Percentiles rank a stretch among this genome's conserved stretches.
Evolutionary conservation across 2,888 invertebrate genomes (phyloP).

Genomic region (Acleris sparsana): DNA sequence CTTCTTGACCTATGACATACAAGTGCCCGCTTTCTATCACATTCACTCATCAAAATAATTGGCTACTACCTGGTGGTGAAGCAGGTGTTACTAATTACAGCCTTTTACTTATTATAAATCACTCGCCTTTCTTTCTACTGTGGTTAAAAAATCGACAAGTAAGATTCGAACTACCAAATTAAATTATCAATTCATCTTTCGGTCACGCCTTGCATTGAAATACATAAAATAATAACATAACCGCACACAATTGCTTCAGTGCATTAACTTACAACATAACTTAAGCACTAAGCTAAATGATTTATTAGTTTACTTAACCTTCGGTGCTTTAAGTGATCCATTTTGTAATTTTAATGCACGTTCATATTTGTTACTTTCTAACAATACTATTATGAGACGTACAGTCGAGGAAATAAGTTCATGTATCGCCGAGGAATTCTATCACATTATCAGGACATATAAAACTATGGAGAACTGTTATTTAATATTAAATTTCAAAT

Average conservation of each 20-base stretch:
- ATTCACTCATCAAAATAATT: conserved; percentile 33
- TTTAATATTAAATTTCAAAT: too few relatives aligned
- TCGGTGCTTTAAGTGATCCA: neutral
- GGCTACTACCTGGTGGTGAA: conserved; percentile 7
- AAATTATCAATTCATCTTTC: too few relatives aligned
- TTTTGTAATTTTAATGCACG: neutral
- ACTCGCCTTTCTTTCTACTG: too few relatives aligned
- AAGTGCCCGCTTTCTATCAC: conserved; percentile 31
- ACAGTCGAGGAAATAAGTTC: too few relatives aligned
- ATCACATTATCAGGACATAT: too few relatives aligned
- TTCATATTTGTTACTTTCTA: neutral
- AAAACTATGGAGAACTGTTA: too few relatives aligned
- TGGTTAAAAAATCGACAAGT: too few relatives aligned
- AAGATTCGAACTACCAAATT: too few relatives aligned
- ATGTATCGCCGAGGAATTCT: too few relatives aligned
- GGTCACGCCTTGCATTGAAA: neutral
- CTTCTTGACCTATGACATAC: conserved; percentile 33
- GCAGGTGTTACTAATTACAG: conserved; percentile 15
- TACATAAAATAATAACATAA: neutral
- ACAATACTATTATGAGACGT: neutral
- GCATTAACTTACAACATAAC: conserved; percentile 15
- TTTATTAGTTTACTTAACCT: neutral
- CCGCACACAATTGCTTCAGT: conserved; percentile 26
- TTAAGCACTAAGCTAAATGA: neutral
- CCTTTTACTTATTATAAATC: neutral